These are phyloP conservation scores for Apis cerana DNA, from an alignment of 1,140 invertebrate species.

Conservation along the genomic window DNA sequence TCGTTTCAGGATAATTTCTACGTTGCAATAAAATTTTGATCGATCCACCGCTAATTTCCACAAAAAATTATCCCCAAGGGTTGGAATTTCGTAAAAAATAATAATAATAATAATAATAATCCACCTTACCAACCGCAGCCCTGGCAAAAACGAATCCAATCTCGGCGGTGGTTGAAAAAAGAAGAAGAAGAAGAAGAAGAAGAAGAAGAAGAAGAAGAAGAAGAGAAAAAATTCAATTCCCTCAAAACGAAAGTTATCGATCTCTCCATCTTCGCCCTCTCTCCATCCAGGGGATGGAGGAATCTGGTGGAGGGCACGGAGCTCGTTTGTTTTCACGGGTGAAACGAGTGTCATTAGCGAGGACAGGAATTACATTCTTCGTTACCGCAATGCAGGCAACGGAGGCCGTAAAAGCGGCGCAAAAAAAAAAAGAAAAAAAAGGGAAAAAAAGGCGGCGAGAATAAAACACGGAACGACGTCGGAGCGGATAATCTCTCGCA, in stretches of 20 bases:
- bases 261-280: neutral
- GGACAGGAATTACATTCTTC: constrained; percentile 52
- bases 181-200: neutral
- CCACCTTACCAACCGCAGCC: neutral
- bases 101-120: neutral
- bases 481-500: constrained; percentile 38
- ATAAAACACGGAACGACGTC: constrained; percentile 32
- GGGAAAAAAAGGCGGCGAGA: neutral
- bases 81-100: neutral
- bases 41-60: neutral
- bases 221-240: constrained; percentile 21
- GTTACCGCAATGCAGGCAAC: constrained; percentile 53
- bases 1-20: too few species aligned
- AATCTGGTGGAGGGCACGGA: neutral
- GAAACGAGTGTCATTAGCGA: constrained; percentile 49
- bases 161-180: too few species aligned
- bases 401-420: constrained; percentile 21
- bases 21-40: neutral
- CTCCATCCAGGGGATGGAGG: neutral
- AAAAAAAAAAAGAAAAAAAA: neutral
- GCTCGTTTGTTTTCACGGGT: constrained; percentile 46
- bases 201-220: neutral
- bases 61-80: neutral
- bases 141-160: neutral
- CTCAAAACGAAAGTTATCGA: constrained; percentile 21